Conservation (phyloP, 1,140 invertebrate genomes). For the Dryas iulia region DNA sequence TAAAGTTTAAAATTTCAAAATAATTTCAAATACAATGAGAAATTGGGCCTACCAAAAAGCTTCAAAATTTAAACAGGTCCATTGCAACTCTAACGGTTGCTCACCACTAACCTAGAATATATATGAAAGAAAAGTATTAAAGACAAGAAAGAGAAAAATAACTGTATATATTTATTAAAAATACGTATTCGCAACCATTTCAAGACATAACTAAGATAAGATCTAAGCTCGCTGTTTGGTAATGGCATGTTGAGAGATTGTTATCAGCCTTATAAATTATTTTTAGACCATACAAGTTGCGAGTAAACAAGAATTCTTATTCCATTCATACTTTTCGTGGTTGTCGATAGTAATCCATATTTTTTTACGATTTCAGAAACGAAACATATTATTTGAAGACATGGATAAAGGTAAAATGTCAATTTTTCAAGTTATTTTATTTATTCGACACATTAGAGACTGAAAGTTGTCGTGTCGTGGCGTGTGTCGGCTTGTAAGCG, state of each 20-base stretch:
- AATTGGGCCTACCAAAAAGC: too few species aligned
- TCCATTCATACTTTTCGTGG: not conserved
- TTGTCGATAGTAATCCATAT: not conserved
- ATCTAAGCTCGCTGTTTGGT: constrained; percentile 8
- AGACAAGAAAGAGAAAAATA: not conserved
- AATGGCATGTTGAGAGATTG: constrained; percentile 14
- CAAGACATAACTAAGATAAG: not conserved
- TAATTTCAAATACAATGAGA: too few species aligned
- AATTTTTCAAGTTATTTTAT: too few species aligned
- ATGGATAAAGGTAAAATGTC: too few species aligned
- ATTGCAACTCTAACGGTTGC: too few species aligned
- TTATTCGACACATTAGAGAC: too few species aligned
- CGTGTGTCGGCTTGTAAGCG: not conserved
- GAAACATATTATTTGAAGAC: not conserved
- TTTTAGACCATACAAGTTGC: constrained; percentile 6
- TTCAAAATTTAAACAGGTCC: too few species aligned
- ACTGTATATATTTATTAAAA: not conserved
- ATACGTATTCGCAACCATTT: not conserved
- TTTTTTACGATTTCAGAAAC: not conserved
- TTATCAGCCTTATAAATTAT: constrained; percentile 15
- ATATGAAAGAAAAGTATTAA: too few species aligned
- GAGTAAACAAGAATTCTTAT: constrained; percentile 38
- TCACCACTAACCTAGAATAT: too few species aligned
- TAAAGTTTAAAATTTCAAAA: too few species aligned
- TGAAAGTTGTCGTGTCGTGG: not conserved